Base-by-base conservation (phyloP, 2,797 vertebrate genomes). In the Lutra lutra region DNA sequence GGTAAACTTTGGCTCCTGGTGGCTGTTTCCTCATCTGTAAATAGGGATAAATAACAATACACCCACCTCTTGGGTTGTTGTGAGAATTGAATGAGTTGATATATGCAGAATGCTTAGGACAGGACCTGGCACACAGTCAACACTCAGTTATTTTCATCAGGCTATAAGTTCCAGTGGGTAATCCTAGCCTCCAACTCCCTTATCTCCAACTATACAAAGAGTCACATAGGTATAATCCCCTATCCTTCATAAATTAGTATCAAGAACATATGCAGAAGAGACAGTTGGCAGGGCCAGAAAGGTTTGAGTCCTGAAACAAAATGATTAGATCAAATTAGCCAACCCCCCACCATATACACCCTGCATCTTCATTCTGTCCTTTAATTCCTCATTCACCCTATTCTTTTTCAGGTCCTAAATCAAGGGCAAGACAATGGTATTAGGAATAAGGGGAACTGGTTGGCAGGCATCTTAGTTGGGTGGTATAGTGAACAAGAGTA, bases 21-120 rank as follows among this genome's bases (percentile, higher is more conserved):
- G 35, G 38, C 77, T 75, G 11, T 89, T 90, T 94, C 68, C 46
- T 82, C 75, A 73, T 73, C 66, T 94, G 79, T 96, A 88, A 92
- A 79, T 78, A 29, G 35, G 35, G 7, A 25, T 86, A 86, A 40
- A 68, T 43, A 72, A 48, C 35, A 60, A n/a, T 21, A 82, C n/a
- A 85, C 20, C 78, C 60, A 43, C 11, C 21, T 78, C 40, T 77
- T 82, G 25, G 38, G 25, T 58, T 51, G 58, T 88, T 80, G 18
- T 91, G 80, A 87, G 46, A n/a, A 85, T 20, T 68, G 25, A 70
- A 70, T 54, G 83, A 91, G 20, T 86, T 86, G 78, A 58, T 54
- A 46, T 75, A 35, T 27, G 4, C 27, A 94, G 25, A 82, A 73
- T 83, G n/a, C 87, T 84, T 84, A 21, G 21, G 66, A 54, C 5